phyloP scores from a whole-genome alignment of 2,888 invertebrate species.

The Crepidodera aurea region DNA sequence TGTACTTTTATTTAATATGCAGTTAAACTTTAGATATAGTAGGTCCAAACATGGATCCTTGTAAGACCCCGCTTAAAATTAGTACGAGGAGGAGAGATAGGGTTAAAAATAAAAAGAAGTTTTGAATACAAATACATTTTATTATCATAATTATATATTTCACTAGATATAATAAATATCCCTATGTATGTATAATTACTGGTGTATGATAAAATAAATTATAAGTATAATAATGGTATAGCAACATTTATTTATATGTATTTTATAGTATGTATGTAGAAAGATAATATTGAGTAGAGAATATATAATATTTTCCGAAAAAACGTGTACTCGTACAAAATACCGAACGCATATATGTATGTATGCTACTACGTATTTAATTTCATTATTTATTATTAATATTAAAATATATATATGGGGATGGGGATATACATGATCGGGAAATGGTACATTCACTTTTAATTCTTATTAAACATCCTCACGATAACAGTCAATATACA shows the following conservation, averaged over 20 bases:
- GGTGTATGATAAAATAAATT: conserved; percentile 63
- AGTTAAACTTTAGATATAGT: no score
- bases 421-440: conserved; percentile 55
- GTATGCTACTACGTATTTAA: conserved; percentile 57
- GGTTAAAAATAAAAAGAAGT: conserved; percentile 12
- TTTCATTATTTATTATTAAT: conserved; percentile 49
- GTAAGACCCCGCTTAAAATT: no score
- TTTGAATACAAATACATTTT: conserved; percentile 63
- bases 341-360: conserved; percentile 59
- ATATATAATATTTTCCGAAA: conserved; percentile 59
- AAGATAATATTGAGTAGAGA: conserved; percentile 62
- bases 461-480: conserved; percentile 60
- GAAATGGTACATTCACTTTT: conserved; percentile 56
- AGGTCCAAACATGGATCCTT: no score
- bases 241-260: conserved; percentile 62
- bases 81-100: not conserved
- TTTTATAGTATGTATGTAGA: conserved; percentile 60
- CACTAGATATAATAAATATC: conserved; percentile 62
- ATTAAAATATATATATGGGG: conserved; percentile 60
- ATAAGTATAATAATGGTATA: conserved; percentile 61
- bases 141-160: conserved; percentile 64
- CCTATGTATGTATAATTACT: conserved; percentile 61
- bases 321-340: conserved; percentile 64
- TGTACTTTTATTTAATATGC: no score
- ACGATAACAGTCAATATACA: conserved; percentile 58